Base-by-base conservation (phyloP, 2,113 vertebrate species). In the Pituophis catenifer region DNA sequence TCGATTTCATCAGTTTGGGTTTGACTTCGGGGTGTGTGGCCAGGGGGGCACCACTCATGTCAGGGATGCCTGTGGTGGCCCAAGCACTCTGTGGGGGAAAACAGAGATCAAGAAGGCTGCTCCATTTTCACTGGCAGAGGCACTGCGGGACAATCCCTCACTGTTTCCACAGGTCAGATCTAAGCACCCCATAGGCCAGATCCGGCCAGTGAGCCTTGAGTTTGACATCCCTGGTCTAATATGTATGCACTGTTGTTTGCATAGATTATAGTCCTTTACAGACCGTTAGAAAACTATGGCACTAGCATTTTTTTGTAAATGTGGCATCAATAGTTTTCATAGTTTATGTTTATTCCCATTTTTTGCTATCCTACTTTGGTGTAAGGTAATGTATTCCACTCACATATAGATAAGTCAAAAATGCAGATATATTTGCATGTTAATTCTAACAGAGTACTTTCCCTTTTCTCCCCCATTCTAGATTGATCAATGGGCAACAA, bases 401-500 rank as follows among this genome's bases (percentile, higher is more conserved):
- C 15, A 44, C 3, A 11, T n/a, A 29, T 48, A n/a, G 23, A 1
- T 90, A 24, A 90, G 9, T 1, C 48, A 23, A 62, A 38, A 13
- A 59, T 10, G 10, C 29, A 89, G 54, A 54, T 50, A 2, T 0
- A 55, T n/a, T 12, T 94, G 93, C 87, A 89, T 65, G 24, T 33
- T 90, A 90, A 54, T 65, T 1, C 9, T 98, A 95, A 97, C 93
- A 91, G 95, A 95, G 38, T 17, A 62, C 96, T 94, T 97, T 96
- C 93, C 54, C 12, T 58, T 24, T 89, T 86, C 94, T 95, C 96
- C 96, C 97, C 94, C 96, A 59, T 98, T 97, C 94, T 96, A 99
- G 99, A 98, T 98, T 99, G 97, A 98, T 98, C 97, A 99, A 98
- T 96, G 99, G 99, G 90, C 98, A 98, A 95, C 98, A 99, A 97